Evolutionary conservation across 2,797 vertebrate genomes (phyloP).

Genomic region (Scolopax bukidnonensis): DNA sequence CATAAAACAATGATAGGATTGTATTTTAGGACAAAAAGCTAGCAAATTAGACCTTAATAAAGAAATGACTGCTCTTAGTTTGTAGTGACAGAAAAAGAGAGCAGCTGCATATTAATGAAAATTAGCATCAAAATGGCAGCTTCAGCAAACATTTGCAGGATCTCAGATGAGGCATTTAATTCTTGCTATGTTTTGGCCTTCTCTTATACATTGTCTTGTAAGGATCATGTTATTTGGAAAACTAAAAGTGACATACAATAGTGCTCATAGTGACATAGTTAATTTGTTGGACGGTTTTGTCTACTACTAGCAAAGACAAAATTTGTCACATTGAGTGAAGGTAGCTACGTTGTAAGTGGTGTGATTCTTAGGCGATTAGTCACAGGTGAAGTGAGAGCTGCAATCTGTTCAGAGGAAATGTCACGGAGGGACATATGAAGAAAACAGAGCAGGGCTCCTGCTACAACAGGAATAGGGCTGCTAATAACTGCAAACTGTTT

Average conservation of each 20-base stretch:
- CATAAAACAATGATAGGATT: background rate
- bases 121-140: background rate
- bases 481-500: background rate
- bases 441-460: background rate
- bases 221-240: background rate
- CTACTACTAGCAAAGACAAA: background rate
- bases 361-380: background rate
- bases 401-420: constrained; percentile 1
- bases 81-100: background rate
- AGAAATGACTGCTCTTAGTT: background rate
- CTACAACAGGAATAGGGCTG: background rate
- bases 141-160: background rate
- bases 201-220: background rate
- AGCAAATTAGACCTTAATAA: background rate
- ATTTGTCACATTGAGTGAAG: background rate
- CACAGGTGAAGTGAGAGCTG: background rate
- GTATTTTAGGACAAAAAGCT: background rate
- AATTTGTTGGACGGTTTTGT: background rate
- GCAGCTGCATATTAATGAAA: background rate
- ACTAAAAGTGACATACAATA: background rate
- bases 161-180: background rate
- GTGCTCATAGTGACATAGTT: background rate
- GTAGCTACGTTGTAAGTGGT: background rate
- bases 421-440: background rate
- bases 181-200: background rate